Base-by-base conservation (phyloP, 2,888 invertebrate species). In the Diarsia rubi region DNA sequence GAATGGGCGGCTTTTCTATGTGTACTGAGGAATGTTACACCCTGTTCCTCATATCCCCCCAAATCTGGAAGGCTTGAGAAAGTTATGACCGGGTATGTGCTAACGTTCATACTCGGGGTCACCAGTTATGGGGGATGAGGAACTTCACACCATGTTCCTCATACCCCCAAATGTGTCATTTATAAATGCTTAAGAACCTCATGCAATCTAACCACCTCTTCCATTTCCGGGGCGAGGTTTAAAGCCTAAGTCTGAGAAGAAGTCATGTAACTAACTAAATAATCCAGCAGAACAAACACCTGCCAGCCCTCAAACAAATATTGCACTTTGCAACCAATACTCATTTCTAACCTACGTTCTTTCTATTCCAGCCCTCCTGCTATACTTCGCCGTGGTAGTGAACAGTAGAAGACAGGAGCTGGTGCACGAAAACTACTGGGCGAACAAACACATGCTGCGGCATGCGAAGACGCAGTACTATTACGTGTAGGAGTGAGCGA, bases 381-480 rank as follows among this genome's bases (percentile, higher is more conserved):
- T 92, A 62, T 95, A 94, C 88, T 92, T 92, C 66, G 89, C 92
- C 0, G 91, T 91, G 0, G 92, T 95, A 47, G 92, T 95, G 75
- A 89, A 93, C 88, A 95, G 95, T 75, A 88, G 93, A 4, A 85
- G 94, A 4, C 87, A 90, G 52, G 91, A 95, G 85, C 88, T 95
- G 82, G 71, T 90, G 14, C 81, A 84, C 3, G 91, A 93, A 52
- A 84, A 89, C 52, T 88, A 90, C 72, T 90, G 91, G 67, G 89
- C 91, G 0, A 88, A 90, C 24, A 90, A 91, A 59, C 87, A 88
- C 8, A 86, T 92, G 69, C 88, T 92, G 85, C 80, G 87, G 49
- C 86, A 86, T 49, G 86, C 88, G 0, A 89, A 86, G 59, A 81
- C 88, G 63, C 89, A 88, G 8, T 87, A 88, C 83, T 90, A 90